Evolutionary conservation across 2,113 vertebrate genomes (phyloP).

Genomic region (Grammomys dolichurus): DNA sequence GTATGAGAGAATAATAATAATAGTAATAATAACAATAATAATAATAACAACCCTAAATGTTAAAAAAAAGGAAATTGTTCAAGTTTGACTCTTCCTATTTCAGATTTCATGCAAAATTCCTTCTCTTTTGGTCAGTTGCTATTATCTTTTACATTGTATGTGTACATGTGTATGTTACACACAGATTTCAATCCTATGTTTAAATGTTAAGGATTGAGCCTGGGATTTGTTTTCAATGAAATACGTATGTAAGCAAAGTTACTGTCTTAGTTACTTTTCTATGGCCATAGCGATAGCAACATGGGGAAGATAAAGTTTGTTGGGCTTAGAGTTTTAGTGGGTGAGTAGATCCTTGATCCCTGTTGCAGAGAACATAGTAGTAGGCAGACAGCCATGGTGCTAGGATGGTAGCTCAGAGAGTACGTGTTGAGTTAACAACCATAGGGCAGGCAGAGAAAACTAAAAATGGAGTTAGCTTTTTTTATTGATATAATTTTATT

Average conservation of each 20-base stretch:
- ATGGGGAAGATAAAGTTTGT: background rate
- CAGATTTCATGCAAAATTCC: background rate
- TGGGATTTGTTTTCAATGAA: background rate
- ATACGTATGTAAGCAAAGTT: background rate
- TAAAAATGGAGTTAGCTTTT: background rate
- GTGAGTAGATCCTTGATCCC: background rate
- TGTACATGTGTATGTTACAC: background rate
- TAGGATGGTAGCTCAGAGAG: background rate
- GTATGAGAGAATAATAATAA: no score
- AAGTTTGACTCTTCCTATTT: background rate
- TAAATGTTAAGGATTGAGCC: background rate
- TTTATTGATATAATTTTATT: no score
- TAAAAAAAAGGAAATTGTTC: background rate
- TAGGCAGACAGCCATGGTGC: background rate
- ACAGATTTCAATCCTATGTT: background rate
- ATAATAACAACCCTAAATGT: no score
- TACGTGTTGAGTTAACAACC: background rate
- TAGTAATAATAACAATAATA: no score
- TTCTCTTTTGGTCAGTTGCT: conserved; percentile 19
- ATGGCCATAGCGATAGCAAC: background rate
- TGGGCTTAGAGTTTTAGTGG: background rate
- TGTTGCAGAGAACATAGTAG: background rate
- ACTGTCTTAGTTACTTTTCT: background rate
- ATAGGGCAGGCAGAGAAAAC: background rate
- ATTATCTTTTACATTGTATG: background rate